Percentiles rank a stretch among this genome's conserved stretches.
Conservation (phyloP, 1,140 invertebrate species). For the Hycleus phaleratus region DNA sequence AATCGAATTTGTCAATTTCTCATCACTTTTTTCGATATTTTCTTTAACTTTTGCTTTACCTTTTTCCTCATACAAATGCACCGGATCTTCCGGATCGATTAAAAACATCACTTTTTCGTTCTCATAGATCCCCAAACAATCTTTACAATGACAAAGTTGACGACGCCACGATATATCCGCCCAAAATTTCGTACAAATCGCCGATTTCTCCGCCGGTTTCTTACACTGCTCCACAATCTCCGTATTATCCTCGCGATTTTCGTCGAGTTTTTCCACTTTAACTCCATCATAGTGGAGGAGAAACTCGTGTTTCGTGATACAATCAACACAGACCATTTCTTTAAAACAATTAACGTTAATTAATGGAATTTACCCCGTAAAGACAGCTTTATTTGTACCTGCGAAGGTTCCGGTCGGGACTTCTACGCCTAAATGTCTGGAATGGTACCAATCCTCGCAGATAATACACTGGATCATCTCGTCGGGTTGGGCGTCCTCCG, state of each 20-base stretch:
- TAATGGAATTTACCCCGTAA: neutral
- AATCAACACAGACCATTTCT: constrained; percentile 71
- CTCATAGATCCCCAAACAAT: constrained; percentile 61
- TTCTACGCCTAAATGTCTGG: constrained; percentile 62
- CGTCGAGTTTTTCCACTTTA: neutral
- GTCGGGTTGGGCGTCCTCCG: constrained; percentile 68
- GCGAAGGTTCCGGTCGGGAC: constrained; percentile 47
- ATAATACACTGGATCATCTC: constrained; percentile 95
- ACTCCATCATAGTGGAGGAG: constrained; percentile 61
- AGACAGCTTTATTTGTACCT: constrained; percentile 15
- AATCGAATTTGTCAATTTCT: constrained; percentile 22
- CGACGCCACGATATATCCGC: constrained; percentile 59
- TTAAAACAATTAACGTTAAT: neutral
- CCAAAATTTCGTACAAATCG: constrained; percentile 55
- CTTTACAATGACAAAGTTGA: constrained; percentile 60
- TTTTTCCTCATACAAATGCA: constrained; percentile 77
- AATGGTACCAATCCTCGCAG: constrained; percentile 98
- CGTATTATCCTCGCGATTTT: neutral
- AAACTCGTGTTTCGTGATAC: constrained; percentile 68
- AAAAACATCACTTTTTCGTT: constrained; percentile 62
- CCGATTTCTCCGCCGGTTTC: constrained; percentile 30
- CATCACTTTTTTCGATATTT: constrained; percentile 45
- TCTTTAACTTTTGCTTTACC: constrained; percentile 53
- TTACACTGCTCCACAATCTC: constrained; percentile 22
- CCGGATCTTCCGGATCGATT: constrained; percentile 74